Evolutionary conservation across 2,888 invertebrate species (phyloP), one percentile per base, ranked within the genome.

Genomic region (Sericinus montela): DNA sequence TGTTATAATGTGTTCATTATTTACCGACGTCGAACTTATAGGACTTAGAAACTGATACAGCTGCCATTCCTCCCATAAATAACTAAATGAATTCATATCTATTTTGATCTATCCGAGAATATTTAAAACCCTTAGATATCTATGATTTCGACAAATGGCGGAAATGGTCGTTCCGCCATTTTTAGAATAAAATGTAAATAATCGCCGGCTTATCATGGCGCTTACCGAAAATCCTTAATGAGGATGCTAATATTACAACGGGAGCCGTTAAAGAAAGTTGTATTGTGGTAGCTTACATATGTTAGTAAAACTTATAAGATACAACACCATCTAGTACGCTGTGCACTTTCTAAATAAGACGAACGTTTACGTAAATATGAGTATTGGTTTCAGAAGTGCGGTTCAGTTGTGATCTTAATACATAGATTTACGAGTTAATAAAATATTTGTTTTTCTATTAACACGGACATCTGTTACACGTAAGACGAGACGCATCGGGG

Each of bases 341-440:
- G 37, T 16, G 42, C 37, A 42, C 48, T 23, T 30, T 38, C 13
- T 16, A 44, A 37, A 16, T n/a, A 13, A 25, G 10, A 43, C 38
- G 11, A 16, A 44, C 36, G 36, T 28, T 35, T 36, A 34, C 14
- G 34, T 46, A 39, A 49, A 40, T 15, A 16, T 15, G 11, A 28
- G 39, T 49, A 44, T 44, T 44, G 39, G 44, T 50, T 50, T 50
- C 49, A 45, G 45, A 40, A 19, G n/a, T 41, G 34, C 29, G 34
- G 43, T 48, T 32, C 32, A 43, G 38, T 14, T 34, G 35, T 40
- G 45, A 23, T 45, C 45, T 45, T 45, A 50, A 50, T 50, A 50
- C 40, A 40, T 50, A 50, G 49, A 73, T 73, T 75, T 72, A 75
- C 70, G 72, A 75, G 66, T 69, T 67, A 72, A 80, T 80, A 75